Evolutionary conservation across 2,888 invertebrate genomes (phyloP), one percentile per base, ranked within the genome.

Genomic region (Omphaloscelis lunosa): DNA sequence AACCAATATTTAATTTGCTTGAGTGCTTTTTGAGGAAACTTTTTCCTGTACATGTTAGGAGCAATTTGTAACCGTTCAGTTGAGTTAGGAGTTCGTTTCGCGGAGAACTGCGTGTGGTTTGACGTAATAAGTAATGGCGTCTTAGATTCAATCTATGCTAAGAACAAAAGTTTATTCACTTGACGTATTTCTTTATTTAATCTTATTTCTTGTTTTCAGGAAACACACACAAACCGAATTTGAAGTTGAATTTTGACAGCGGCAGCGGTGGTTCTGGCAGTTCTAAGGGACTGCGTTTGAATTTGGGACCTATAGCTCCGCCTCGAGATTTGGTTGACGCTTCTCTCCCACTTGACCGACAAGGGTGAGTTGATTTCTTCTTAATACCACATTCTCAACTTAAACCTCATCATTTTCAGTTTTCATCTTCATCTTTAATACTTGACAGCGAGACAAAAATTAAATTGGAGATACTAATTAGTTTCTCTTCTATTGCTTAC

Each of bases 311-410:
- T 83, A 95, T 97, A 89, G 97, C 97, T 79, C 97, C 97, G 77
- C 97, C 98, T 71, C 97, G 98, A 82, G 98, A 98, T 93, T 97
- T 98, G 83, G 98, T 99, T 86, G 99, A 99, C 92, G 97, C 98
- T 11, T 97, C 98, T 85, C 97, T 99, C 89, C 98, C 99, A 85
- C 97, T 99, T 86, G 98, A 99, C 93, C 97, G 98, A 93, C 99
- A 99, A 97, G 98, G 98, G 99, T 99, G 95, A 95, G 97, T 94
- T 83, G 15, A 70, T 70, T 72, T 67, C 39, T 65, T 61, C 6
- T 41, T 3, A 62, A 51, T 17, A 65, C 17, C 1, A 23, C 1
- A 27, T 20, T n/a, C 34, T 51, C 11, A 6, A n/a, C 20, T 11
- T n/a, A n/a, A n/a, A n/a, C n/a, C n/a, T n/a, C n/a, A n/a, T n/a